Base-by-base conservation (phyloP, 2,888 invertebrate genomes). In the Amblyjoppa fuscipennis region DNA sequence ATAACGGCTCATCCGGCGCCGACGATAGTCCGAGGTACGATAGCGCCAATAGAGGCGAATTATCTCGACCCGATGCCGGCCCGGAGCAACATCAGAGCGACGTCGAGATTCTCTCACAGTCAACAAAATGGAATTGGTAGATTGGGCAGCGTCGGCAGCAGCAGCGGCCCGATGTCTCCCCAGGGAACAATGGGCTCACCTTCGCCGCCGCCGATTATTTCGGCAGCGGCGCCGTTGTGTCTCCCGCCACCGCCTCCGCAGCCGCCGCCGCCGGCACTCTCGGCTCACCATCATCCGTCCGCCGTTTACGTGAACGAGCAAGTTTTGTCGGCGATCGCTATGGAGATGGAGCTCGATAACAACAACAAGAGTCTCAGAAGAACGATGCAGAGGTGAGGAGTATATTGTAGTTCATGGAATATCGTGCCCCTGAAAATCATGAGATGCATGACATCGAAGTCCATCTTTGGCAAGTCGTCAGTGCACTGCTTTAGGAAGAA, bases 51-150 rank as follows among this genome's bases (percentile, higher is more conserved):
- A 80, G 94, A 95, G 83, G 94, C 95, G 83, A 95, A 95, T 90
- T 95, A 95, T 91, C 92, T 95, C 80, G 95, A 95, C 89, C 95
- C 95, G 74, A 94, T 94, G 87, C 90, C 94, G 81, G 90, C 90
- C 69, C 91, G 93, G 80, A 89, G 82, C 83, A 92, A 91, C 81
- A 90, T 87, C 87, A 91, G 92, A 20, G 81, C 87, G 16, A 75
- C 80, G 3, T 73, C 91, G 28, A 91, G 93, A 89, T 90, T 93
- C 81, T 87, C 91, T 71, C 92, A 93, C 82, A 91, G 87, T 76
- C 93, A 93, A 75, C 93, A 93, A 73, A 94, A 93, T 85, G 92
- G 92, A 87, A 88, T 91, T 83, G 88, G 91, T 86, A 90, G 94
- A 90, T 87, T 94, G 56, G 92, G 92, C 31, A 94, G 94, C 74